A percentile compares a stretch with the other conserved stretches of the same genome.
Conservation (phyloP, 2,113 vertebrate species). For the Saimiri boliviensis region DNA sequence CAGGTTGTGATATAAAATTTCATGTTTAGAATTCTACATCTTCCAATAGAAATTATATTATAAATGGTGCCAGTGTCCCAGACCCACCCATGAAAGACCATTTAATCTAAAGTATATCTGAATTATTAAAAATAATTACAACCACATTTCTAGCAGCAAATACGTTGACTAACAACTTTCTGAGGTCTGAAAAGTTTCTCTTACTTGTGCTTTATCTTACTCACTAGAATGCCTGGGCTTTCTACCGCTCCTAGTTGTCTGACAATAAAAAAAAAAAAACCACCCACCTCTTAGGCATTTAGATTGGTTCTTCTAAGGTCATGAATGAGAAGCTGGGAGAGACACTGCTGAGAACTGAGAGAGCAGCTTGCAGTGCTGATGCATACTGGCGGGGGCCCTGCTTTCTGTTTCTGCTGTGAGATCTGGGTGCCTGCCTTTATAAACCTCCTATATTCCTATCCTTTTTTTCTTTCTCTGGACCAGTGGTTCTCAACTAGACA, state of each 20-base stretch:
- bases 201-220: not conserved
- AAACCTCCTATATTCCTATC: too few relatives aligned
- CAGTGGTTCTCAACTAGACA: not conserved
- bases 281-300: not conserved
- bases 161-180: not conserved
- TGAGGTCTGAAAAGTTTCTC: not conserved
- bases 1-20: not conserved
- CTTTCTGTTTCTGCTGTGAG: not conserved
- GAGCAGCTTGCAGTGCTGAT: not conserved
- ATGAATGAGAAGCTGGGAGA: not conserved
- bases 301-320: not conserved
- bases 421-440: not conserved
- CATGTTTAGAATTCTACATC: not conserved
- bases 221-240: rapidly evolving
- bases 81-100: not conserved
- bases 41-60: not conserved
- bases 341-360: not conserved
- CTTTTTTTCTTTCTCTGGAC: not conserved
- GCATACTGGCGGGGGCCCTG: rapidly evolving
- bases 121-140: not conserved
- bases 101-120: not conserved
- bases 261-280: not conserved
- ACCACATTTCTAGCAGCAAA: not conserved
- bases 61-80: not conserved
- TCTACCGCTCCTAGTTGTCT: not conserved